Evolutionary conservation across 2,888 invertebrate genomes (phyloP), one percentile per base, ranked within the genome.

Genomic region (Phoronis australis): DNA sequence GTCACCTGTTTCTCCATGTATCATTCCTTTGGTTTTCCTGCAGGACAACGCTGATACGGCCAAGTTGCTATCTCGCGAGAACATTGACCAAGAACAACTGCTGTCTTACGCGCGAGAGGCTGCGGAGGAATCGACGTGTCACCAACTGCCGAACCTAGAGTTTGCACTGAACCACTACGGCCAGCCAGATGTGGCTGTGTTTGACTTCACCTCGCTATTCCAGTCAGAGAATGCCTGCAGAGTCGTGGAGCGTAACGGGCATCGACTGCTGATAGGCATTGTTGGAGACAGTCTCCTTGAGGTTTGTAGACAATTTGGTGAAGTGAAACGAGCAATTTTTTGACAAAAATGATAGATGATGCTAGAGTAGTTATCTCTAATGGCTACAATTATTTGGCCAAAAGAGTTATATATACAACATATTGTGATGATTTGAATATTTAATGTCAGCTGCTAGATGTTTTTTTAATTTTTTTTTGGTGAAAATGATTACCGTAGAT

Each of bases 151-250:
- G 18, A 51, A 64, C 68, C 80, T 88, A 61, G 94, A 96, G 77
- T 99, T 95, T 78, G 96, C 97, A 0, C 87, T 95, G 15, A 99
- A 99, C 80, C 95, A 96, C 79, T 94, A 93, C 74, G 94, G 94
- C 0, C 91, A 93, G 74, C 91, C 95, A 0, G 97, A 99, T 78
- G 92, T 97, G 1, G 94, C 96, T 39, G 89, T 97, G 84, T 99
- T 99, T 77, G 99, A 99, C 79, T 99, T 99, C 76, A 99, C 99
- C 0, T 94, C 94, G 1, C 93, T 99, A 90, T 97, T 91, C 78
- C 91, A 93, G 0, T 93, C 97, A 0, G 94, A 95, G 78, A 92
- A 94, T 78, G 92, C 96, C 5, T 90, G 90, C 61, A 83, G 91
- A 68, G 86, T 94, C 21, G 76, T 90, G 15, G 87, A 85, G 65